Evolutionary conservation across 2,113 vertebrate species (phyloP).

Genomic region (Toxotes chatareus): DNA sequence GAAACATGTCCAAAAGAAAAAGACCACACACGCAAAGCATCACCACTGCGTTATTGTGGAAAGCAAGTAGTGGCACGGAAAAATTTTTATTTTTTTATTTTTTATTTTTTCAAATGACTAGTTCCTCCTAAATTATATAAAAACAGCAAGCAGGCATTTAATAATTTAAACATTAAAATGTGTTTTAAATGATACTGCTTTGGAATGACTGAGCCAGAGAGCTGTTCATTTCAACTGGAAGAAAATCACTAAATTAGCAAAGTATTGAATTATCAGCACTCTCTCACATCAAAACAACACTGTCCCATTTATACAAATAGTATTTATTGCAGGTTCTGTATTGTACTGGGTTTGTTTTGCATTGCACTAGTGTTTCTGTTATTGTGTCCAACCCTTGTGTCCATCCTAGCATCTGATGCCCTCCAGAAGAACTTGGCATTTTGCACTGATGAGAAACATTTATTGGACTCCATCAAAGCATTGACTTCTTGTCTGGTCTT

Average conservation of each 20-base stretch:
- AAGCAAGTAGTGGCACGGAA: too few relatives aligned
- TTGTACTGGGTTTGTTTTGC: background rate
- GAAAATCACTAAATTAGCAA: background rate
- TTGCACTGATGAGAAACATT: conserved; percentile 16
- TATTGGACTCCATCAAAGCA: conserved; percentile 8
- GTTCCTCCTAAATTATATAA: background rate
- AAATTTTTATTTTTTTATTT: too few relatives aligned
- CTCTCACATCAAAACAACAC: background rate
- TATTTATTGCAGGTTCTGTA: background rate
- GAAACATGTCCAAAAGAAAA: background rate
- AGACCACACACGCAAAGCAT: background rate
- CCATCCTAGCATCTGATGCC: background rate
- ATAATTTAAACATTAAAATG: conserved; percentile 1
- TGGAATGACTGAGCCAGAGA: background rate
- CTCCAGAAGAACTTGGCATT: conserved; percentile 1
- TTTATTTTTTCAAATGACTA: background rate
- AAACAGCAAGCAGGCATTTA: background rate
- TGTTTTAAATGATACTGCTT: conserved; percentile 1
- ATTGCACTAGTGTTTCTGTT: background rate
- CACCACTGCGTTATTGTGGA: background rate
- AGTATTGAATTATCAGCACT: background rate
- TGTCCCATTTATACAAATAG: background rate
- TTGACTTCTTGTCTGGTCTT: conserved; percentile 13
- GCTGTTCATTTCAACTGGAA: background rate
- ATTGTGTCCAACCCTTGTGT: background rate